Conservation (phyloP, 2,113 vertebrate species). For the Anhinga anhinga region DNA sequence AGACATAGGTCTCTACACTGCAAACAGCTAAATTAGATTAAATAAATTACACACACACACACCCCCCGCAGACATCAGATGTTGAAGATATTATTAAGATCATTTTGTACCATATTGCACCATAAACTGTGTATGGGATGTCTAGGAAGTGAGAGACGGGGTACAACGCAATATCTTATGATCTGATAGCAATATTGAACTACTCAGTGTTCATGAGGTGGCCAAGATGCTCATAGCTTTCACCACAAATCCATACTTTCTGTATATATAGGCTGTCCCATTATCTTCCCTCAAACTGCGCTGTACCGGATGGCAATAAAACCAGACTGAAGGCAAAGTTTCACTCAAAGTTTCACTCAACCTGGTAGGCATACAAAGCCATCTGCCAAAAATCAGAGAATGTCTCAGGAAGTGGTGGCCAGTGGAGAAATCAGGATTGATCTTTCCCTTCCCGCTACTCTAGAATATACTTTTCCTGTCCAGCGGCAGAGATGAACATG, state of each 20-base stretch:
- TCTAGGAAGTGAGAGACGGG: background rate
- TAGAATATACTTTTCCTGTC: background rate
- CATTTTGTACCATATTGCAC: background rate
- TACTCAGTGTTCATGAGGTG: background rate
- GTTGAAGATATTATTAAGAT: background rate
- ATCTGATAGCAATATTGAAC: background rate
- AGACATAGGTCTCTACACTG: background rate
- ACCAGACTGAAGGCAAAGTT: background rate
- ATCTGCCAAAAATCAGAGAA: background rate
- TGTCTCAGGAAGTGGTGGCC: background rate
- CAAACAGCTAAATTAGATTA: background rate
- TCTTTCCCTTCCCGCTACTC: background rate
- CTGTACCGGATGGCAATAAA: background rate
- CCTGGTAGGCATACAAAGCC: no score
- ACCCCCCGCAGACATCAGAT: background rate
- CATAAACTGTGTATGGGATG: background rate
- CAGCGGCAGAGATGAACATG: background rate
- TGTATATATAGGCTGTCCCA: no score
- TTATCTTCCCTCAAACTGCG: background rate
- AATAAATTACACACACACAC: background rate
- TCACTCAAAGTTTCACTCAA: no score
- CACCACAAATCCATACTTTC: background rate
- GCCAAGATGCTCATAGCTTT: background rate
- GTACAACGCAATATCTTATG: accelerated
- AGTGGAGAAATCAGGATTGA: background rate